Conservation (phyloP, 2,797 vertebrate species). For the Alosa sapidissima region DNA sequence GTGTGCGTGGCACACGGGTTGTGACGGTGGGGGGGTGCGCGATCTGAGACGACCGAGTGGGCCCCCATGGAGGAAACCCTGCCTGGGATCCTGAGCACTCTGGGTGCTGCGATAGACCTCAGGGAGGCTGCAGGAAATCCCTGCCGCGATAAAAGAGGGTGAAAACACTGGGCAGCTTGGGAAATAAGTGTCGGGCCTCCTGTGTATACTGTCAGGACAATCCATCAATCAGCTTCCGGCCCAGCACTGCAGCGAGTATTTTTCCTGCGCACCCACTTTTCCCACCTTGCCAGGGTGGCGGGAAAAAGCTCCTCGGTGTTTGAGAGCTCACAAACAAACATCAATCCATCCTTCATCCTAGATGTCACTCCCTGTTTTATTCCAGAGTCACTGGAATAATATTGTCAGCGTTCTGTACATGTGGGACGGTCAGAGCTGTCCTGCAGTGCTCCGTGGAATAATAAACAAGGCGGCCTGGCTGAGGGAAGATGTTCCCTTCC, state of each 20-base stretch:
- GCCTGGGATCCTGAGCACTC: slow-evolving; percentile 39
- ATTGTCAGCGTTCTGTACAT: slow-evolving; percentile 39
- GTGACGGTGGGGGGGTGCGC: background rate
- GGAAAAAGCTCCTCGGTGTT: background rate
- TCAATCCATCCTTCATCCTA: background rate
- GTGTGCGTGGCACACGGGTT: slow-evolving; percentile 15
- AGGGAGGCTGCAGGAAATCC: slow-evolving; percentile 48
- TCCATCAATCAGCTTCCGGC: slow-evolving; percentile 37
- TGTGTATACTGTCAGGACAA: slow-evolving; percentile 43
- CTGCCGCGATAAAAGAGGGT: slow-evolving; percentile 52
- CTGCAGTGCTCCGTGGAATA: slow-evolving; percentile 45
- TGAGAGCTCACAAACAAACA: slow-evolving; percentile 39
- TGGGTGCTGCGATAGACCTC: slow-evolving; percentile 43
- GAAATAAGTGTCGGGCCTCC: slow-evolving; percentile 31
- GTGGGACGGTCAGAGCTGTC: slow-evolving; percentile 34
- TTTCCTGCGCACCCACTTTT: slow-evolving; percentile 34
- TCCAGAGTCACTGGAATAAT: slow-evolving; percentile 42
- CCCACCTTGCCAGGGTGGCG: background rate
- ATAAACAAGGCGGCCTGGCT: slow-evolving; percentile 49
- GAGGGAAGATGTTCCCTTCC: slow-evolving; percentile 34
- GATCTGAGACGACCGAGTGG: slow-evolving; percentile 12
- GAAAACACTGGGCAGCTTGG: slow-evolving; percentile 8
- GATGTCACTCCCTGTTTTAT: slow-evolving; percentile 40
- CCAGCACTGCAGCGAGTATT: background rate
- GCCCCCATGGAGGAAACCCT: slow-evolving; percentile 40